Evolutionary conservation across 2,888 invertebrate species (phyloP), one percentile per base, ranked within the genome.

Genomic region (Tuberolachnus salignus): DNA sequence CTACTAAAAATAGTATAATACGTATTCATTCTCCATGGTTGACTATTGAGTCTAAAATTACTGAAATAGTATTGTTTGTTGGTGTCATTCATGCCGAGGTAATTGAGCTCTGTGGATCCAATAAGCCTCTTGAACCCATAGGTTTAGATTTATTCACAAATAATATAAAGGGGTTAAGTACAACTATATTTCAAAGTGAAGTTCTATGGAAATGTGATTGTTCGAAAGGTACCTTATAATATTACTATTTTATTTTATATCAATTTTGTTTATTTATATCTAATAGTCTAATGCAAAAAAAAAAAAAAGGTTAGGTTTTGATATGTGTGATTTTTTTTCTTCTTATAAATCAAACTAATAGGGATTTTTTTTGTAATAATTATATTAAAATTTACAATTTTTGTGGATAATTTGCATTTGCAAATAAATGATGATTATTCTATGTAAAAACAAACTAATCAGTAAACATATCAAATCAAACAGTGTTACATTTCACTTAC

Each of bases 161-260:
- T 53, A 1, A 9, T 44, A 13, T 14, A 2, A 51, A 42, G 16
- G 61, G 11, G 21, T 51, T 72, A 42, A 26, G 10, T 11, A 26
- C 61, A 11, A 63, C 34, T 49, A 14, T 34, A 34, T 59, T 26
- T 67, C 55, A 66, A 69, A 78, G 34, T 67, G 53, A 78, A 21
- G 26, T 59, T 44, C 6, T 67, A 42, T 78, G 75, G 75, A 34
- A 78, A 78, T 78, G 75, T 26, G 26, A 57, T 46, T 78, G 75
- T 59, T 59, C 67, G 2, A 19, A 67, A 78, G 67, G 75, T 78
- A 78, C 16, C 6, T 34, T 44, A 55, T 8, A 26, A 21, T n/a
- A 11, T 46, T 46, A 59, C 57, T 23, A 23, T 19, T 14, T 34
- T 34, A 11, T 34, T 26, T 53, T 8, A 19, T 51, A n/a, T 19